Percentiles rank a stretch among this genome's conserved stretches.
Evolutionary conservation across 2,113 vertebrate genomes (phyloP).

Genomic region (Megaceryle maxima): DNA sequence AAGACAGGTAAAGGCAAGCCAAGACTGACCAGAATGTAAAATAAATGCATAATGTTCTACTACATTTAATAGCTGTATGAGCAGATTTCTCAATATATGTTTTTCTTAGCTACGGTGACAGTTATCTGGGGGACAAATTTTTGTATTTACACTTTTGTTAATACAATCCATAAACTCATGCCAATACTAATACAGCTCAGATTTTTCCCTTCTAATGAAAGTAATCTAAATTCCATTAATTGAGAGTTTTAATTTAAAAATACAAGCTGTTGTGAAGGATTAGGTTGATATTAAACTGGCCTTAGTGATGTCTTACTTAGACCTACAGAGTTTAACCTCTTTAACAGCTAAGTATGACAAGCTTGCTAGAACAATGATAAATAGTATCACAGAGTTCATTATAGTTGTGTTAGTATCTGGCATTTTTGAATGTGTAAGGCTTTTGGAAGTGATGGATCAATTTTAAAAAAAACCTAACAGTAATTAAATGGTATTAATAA

Average conservation of each 20-base stretch:
- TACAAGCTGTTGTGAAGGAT: not conserved
- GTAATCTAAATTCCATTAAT: not conserved
- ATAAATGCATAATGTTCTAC: not conserved
- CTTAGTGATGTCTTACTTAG: not conserved
- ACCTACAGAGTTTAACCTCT: not conserved
- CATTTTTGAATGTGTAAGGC: not conserved
- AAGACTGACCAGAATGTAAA: slow-evolving; percentile 5
- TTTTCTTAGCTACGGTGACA: not conserved
- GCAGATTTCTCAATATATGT: not conserved
- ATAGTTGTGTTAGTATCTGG: not conserved
- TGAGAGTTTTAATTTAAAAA: not conserved
- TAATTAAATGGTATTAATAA: not conserved
- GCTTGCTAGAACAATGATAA: not conserved
- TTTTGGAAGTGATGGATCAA: not conserved
- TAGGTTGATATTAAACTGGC: not conserved
- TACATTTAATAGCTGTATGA: not conserved
- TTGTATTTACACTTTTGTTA: not conserved
- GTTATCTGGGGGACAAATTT: not conserved
- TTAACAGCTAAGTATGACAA: not conserved
- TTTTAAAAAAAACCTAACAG: not conserved
- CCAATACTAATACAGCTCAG: not conserved
- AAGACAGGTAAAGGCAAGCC: slow-evolving; percentile 44
- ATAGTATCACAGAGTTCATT: not conserved
- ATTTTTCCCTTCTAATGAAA: not conserved
- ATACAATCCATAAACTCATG: not conserved